Evolutionary conservation across 2,113 vertebrate species (phyloP).

Genomic region (Tapirus terrestris): DNA sequence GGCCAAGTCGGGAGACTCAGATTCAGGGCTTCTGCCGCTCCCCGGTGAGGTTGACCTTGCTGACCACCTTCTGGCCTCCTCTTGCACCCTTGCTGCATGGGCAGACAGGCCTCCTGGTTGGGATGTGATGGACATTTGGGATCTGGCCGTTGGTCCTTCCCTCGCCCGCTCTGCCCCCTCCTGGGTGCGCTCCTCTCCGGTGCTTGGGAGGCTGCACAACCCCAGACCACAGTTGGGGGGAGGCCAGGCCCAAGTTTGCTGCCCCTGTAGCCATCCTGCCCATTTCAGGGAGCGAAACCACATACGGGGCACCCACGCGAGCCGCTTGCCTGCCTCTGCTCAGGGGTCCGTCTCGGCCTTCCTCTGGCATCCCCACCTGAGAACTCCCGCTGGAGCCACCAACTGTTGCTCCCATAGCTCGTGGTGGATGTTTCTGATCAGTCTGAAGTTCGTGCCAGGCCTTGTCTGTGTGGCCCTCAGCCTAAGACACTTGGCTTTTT

Average conservation of each 20-base stretch:
- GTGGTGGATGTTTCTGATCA: fast-evolving
- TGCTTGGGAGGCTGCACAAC: background rate
- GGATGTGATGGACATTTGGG: background rate
- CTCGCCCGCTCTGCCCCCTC: fast-evolving
- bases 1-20: background rate
- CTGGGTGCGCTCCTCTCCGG: background rate
- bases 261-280: background rate
- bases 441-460: fast-evolving
- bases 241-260: background rate
- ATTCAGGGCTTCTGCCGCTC: background rate
- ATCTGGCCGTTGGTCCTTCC: background rate
- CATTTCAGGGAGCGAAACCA: background rate
- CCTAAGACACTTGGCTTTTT: fast-evolving
- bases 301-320: background rate
- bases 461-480: fast-evolving
- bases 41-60: background rate
- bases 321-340: background rate
- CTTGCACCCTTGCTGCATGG: fast-evolving
- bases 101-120: too few relatives aligned
- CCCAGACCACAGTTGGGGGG: background rate
- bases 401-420: fast-evolving
- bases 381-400: too few relatives aligned
- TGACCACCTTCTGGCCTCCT: too few relatives aligned
- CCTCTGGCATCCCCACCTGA: background rate
- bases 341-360: background rate